Conservation (phyloP, 2,797 vertebrate species). For the Antennarius maculatus region DNA sequence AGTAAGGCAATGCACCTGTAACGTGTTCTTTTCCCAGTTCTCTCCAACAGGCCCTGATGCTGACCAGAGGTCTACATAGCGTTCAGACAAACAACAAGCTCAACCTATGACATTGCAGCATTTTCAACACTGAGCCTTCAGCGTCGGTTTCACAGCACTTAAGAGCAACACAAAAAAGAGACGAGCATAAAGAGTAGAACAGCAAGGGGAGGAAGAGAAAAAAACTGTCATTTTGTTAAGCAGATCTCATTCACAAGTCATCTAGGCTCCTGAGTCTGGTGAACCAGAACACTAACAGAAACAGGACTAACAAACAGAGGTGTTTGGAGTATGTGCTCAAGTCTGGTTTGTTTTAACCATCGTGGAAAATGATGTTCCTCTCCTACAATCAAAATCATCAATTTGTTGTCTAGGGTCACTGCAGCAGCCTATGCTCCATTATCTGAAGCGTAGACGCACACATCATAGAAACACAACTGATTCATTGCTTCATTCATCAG, state of each 20-base stretch:
- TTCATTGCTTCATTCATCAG: slow-evolving; percentile 54
- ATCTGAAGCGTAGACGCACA: slow-evolving; percentile 46
- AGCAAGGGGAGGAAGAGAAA: slow-evolving; percentile 51
- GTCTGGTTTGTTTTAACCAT: slow-evolving; percentile 52
- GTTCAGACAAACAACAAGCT: slow-evolving; percentile 75
- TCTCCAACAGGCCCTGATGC: slow-evolving; percentile 66
- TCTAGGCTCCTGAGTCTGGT: slow-evolving; percentile 75
- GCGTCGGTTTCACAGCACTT: slow-evolving; percentile 74
- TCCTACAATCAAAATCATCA: slow-evolving; percentile 33
- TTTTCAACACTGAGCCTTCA: slow-evolving; percentile 62
- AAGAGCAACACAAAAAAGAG: slow-evolving; percentile 70
- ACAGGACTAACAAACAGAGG: slow-evolving; percentile 57
- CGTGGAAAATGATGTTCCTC: slow-evolving; percentile 29
- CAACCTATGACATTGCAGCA: slow-evolving; percentile 74
- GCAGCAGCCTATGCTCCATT: slow-evolving; percentile 36
- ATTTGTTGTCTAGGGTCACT: slow-evolving; percentile 24
- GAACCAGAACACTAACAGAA: slow-evolving; percentile 67
- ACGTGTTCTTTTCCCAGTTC: slow-evolving; percentile 31
- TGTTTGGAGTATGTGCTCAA: slow-evolving; percentile 47
- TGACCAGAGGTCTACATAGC: slow-evolving; percentile 54
- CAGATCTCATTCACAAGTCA: slow-evolving; percentile 77
- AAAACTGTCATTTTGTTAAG: slow-evolving; percentile 69
- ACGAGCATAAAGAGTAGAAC: slow-evolving; percentile 65
- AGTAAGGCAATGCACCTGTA: slow-evolving; percentile 64
- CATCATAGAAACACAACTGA: slow-evolving; percentile 44